Base-by-base conservation (phyloP, 2,113 vertebrate genomes). In the Mus pahari region DNA sequence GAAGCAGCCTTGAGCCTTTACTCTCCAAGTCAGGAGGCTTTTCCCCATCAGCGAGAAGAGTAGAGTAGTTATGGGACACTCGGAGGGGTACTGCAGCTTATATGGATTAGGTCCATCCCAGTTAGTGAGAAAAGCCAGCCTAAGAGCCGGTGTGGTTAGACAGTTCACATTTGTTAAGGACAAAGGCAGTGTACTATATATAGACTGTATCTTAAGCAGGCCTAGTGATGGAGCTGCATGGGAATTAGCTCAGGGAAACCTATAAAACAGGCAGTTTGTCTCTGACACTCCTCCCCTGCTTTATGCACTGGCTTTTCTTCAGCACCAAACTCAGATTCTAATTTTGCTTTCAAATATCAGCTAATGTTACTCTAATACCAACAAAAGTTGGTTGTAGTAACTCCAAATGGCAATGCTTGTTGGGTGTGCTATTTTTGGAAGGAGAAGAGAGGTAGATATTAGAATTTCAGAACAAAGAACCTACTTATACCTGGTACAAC, bases 331-430 rank as follows among this genome's bases (percentile, higher is more conserved):
- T 14, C 22, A 71, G 64, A 33, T 50, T 66, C 60, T 89, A 7
- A 28, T 88, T 92, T 58, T 70, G 68, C 39, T 96, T 95, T 86
- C 24, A 89, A 62, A 7, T 33, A 42, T 74, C 70, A 55, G 50
- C n/a, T 28, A 73, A 83, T 79, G 48, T 20, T 22, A 96, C 11
- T 73, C 36, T 42, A 60, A 79, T 62, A 86, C 71, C 11, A 64
- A n/a, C 77, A 91, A 92, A 90, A 5, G 31, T 5, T 58, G 91
- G 39, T 53, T 53, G 28, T 36, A 36, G 48, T 36, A 73, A 77
- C 11, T 6, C 26, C 45, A 82, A 62, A 22, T 8, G 6, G 22
- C 68, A 55, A 90, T 39, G 20, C 3, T 77, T 58, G 9, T 92
- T 19, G 4, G 3, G 2, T 89, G 10, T 90, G 20, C 75, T 86